Evolutionary conservation across 2,113 vertebrate genomes (phyloP).

Genomic region (Myiozetetes cayanensis): DNA sequence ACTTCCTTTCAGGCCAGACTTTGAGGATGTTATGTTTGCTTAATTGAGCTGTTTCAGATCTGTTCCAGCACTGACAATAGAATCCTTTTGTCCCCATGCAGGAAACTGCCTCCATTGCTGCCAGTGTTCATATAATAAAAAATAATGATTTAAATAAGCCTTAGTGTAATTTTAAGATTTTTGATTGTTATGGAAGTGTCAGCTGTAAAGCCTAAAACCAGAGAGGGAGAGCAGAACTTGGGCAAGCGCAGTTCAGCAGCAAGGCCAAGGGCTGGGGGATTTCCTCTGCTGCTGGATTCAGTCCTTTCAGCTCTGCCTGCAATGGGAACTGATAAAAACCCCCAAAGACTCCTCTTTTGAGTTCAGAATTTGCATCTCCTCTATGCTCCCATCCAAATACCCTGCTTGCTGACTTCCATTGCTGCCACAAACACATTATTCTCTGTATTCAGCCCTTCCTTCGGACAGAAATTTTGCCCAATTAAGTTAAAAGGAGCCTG

Average conservation of each 20-base stretch:
- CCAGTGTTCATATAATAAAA: background rate
- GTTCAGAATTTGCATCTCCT: background rate
- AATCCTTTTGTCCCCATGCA: background rate
- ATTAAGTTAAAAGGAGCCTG: constrained; percentile 42
- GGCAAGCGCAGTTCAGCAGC: background rate
- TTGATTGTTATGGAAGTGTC: background rate
- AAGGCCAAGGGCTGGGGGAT: background rate
- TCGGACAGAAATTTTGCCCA: constrained; percentile 18
- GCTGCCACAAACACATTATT: background rate
- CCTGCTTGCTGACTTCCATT: background rate
- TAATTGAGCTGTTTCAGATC: constrained; percentile 36
- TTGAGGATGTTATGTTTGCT: constrained; percentile 34
- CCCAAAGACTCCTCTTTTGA: background rate
- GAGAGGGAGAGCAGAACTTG: background rate
- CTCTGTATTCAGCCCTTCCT: background rate
- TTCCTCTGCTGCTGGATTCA: background rate
- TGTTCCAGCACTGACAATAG: constrained; percentile 19
- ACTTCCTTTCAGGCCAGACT: constrained; percentile 11
- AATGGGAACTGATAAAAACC: background rate
- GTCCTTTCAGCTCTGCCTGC: background rate
- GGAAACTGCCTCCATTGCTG: background rate
- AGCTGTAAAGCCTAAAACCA: background rate
- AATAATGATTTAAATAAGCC: constrained; percentile 19
- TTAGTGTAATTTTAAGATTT: background rate
- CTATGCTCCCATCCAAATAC: background rate